Evolutionary conservation across 2,113 vertebrate genomes (phyloP).

Genomic region (Microcebus griseorufus): DNA sequence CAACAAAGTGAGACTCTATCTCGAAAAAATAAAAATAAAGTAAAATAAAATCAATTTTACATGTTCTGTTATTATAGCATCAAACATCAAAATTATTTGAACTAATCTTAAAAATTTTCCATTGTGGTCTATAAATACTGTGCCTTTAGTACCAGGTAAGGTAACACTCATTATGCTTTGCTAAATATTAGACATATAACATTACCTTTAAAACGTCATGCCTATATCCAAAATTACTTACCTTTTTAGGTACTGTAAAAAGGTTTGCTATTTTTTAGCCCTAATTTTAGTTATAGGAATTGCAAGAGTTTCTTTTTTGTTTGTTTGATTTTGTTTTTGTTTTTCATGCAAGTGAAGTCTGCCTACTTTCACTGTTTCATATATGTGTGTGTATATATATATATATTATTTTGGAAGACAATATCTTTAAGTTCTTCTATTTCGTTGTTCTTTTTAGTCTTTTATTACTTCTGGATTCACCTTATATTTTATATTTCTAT

Average conservation of each 20-base stretch:
- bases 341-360: neutral
- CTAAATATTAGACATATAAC: neutral
- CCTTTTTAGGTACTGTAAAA: neutral
- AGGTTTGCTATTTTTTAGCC: neutral
- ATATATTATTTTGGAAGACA: neutral
- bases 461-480: neutral
- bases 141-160: neutral
- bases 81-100: constrained; percentile 7
- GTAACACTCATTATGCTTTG: neutral
- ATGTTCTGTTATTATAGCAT: neutral
- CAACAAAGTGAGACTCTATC: too few relatives aligned
- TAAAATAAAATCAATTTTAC: neutral
- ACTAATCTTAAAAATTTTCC: constrained; percentile 17
- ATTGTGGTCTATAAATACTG: neutral
- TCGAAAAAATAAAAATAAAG: too few relatives aligned
- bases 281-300: constrained; percentile 10
- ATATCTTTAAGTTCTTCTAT: neutral
- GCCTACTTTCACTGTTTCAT: neutral
- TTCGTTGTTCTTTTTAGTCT: neutral
- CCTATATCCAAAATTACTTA: neutral
- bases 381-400: neutral
- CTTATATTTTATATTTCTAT: constrained; percentile 3
- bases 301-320: neutral
- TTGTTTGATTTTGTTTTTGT: neutral
- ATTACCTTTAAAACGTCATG: neutral